phyloP scores from a whole-genome alignment of 2,797 vertebrate species.

The Cichlasoma orientale region DNA sequence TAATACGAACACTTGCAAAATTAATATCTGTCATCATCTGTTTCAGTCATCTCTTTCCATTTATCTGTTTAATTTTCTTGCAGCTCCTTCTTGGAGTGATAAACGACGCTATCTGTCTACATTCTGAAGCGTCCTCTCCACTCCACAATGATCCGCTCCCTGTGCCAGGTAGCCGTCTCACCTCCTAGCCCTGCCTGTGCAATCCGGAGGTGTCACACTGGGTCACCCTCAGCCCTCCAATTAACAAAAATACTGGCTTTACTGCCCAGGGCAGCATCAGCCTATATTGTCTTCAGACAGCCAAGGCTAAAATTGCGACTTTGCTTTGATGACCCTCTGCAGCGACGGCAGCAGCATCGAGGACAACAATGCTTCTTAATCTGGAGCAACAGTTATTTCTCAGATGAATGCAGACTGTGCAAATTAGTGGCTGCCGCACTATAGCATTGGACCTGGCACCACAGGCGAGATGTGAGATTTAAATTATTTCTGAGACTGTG shows the following conservation, averaged over 20 bases:
- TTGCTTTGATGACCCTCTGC: constrained; percentile 57
- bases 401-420: constrained; percentile 64
- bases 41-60: constrained; percentile 4
- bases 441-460: constrained; percentile 43
- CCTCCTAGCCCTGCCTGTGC: constrained; percentile 23
- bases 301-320: constrained; percentile 36
- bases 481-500: constrained; percentile 77
- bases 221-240: constrained; percentile 61
- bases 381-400: constrained; percentile 64
- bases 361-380: constrained; percentile 48
- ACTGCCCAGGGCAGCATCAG: constrained; percentile 48
- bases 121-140: constrained; percentile 15
- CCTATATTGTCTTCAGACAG: constrained; percentile 55
- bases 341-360: neutral
- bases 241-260: constrained; percentile 64
- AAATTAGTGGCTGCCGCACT: constrained; percentile 65
- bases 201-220: constrained; percentile 48
- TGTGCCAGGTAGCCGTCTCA: neutral
- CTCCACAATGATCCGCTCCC: constrained; percentile 25
- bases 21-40: constrained; percentile 21
- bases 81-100: constrained; percentile 3
- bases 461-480: constrained; percentile 69
- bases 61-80: constrained; percentile 25
- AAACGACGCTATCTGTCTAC: constrained; percentile 17
- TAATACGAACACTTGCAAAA: constrained; percentile 11